Conservation (phyloP, 1,140 invertebrate species). For the Eriocheir sinensis region DNA sequence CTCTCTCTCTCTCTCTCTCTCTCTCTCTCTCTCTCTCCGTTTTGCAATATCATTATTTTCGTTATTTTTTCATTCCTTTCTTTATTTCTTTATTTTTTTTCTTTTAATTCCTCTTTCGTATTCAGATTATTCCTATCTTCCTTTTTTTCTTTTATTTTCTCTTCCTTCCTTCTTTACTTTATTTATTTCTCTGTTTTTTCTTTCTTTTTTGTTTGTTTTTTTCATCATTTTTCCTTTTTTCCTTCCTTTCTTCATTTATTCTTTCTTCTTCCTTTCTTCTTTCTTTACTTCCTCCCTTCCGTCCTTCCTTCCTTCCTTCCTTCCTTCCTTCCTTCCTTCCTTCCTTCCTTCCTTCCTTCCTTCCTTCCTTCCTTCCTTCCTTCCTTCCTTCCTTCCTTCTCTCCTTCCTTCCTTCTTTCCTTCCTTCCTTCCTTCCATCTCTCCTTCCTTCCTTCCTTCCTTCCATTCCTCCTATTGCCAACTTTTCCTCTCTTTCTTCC, state of each 20-base stretch:
- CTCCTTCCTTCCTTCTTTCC: too few species aligned
- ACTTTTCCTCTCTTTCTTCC: too few species aligned
- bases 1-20: constrained; percentile 18
- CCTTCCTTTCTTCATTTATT: background rate
- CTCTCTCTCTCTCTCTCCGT: background rate
- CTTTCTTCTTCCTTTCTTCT: background rate
- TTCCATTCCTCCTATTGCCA: too few species aligned
- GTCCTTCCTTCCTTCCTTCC: too few species aligned
- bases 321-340: too few species aligned
- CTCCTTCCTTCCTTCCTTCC: too few species aligned
- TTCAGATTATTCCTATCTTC: background rate
- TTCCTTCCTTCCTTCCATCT: too few species aligned
- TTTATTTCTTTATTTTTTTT: background rate
- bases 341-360: too few species aligned
- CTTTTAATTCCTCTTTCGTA: background rate
- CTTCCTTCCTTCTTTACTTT: background rate
- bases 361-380: too few species aligned
- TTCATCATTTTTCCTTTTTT: background rate
- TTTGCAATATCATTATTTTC: background rate
- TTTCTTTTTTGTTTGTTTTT: background rate
- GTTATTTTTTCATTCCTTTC: background rate
- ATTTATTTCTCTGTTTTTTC: background rate
- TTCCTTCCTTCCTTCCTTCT: too few species aligned
- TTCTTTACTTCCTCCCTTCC: too few species aligned
- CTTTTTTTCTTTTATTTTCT: background rate